Evolutionary conservation across 2,888 invertebrate genomes (phyloP).

Genomic region (Biston stratarius): DNA sequence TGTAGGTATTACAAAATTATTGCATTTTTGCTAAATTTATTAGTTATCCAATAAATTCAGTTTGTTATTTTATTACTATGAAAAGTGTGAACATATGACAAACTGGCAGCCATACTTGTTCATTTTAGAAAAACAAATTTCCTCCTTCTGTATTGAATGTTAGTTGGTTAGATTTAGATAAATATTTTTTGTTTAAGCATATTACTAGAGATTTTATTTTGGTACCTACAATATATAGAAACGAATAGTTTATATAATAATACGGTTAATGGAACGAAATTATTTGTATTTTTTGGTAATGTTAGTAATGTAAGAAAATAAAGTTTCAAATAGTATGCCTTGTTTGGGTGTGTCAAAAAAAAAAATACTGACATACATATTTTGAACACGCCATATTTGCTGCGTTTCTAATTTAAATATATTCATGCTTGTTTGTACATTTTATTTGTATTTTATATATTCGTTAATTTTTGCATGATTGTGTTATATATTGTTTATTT

Average conservation of each 20-base stretch:
- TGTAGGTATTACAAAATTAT: not conserved
- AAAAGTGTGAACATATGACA: not conserved
- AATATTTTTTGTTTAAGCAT: slow-evolving; percentile 6
- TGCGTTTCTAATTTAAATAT: slow-evolving; percentile 5
- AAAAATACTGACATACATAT: not conserved
- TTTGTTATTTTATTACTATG: not conserved
- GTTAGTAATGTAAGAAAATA: not conserved
- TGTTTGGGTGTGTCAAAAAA: not conserved
- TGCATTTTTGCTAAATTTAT: not conserved
- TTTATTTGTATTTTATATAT: not conserved
- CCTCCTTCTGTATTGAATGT: slow-evolving; percentile 14
- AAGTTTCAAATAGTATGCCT: slow-evolving; percentile 2
- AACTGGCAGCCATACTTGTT: not conserved
- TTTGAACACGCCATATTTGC: slow-evolving; percentile 14
- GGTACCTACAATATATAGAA: slow-evolving; percentile 10
- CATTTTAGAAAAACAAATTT: slow-evolving; percentile 2
- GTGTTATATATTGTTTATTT: slow-evolving; percentile 32
- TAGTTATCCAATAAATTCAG: not conserved
- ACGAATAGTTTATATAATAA: slow-evolving; percentile 8
- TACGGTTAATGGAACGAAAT: slow-evolving; percentile 12
- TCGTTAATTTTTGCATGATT: not conserved
- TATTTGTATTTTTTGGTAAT: not conserved
- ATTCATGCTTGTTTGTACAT: not conserved
- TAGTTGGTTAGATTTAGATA: slow-evolving; percentile 2
- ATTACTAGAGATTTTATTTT: slow-evolving; percentile 27